Percentiles rank a stretch among this genome's conserved stretches.
phyloP scores from a whole-genome alignment of 2,888 invertebrate species.

The Nymphalis polychloros region DNA sequence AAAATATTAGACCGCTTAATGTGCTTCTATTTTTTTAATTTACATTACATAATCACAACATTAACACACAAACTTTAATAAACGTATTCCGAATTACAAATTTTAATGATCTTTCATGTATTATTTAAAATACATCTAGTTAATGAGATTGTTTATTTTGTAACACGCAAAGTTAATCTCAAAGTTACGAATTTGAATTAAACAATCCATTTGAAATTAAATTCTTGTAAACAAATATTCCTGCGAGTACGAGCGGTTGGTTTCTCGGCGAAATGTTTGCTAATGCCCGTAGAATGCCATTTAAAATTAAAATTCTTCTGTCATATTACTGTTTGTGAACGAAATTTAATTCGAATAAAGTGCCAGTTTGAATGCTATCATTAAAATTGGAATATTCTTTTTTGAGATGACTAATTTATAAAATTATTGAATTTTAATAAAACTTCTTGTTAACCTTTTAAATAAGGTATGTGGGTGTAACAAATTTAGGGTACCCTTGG shows the following conservation, averaged over 20 bases:
- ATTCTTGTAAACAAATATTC: constrained; percentile 17
- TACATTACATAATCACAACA: too few species aligned
- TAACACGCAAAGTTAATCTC: not conserved
- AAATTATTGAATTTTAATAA: too few species aligned
- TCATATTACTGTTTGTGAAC: not conserved
- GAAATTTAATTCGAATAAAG: not conserved
- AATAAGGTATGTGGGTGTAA: too few species aligned
- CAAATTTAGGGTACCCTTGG: too few species aligned
- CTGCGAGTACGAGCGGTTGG: not conserved
- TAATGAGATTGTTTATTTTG: too few species aligned
- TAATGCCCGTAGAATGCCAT: constrained; percentile 3
- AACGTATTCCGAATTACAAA: too few species aligned
- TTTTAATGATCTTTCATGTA: too few species aligned
- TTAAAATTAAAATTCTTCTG: constrained; percentile 1
- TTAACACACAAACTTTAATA: too few species aligned
- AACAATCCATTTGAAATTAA: constrained; percentile 19
- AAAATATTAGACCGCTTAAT: too few species aligned
- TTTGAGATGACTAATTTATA: not conserved
- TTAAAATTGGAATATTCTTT: not conserved
- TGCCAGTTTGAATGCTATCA: not conserved
- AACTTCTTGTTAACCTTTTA: too few species aligned
- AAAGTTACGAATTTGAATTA: constrained; percentile 4
- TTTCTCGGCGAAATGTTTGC: constrained; percentile 12
- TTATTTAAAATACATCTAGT: too few species aligned
- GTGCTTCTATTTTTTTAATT: too few species aligned